Percentiles rank a stretch among this genome's conserved stretches.
Conservation (phyloP, 2,113 vertebrate species). For the Atherinomorus stipes region DNA sequence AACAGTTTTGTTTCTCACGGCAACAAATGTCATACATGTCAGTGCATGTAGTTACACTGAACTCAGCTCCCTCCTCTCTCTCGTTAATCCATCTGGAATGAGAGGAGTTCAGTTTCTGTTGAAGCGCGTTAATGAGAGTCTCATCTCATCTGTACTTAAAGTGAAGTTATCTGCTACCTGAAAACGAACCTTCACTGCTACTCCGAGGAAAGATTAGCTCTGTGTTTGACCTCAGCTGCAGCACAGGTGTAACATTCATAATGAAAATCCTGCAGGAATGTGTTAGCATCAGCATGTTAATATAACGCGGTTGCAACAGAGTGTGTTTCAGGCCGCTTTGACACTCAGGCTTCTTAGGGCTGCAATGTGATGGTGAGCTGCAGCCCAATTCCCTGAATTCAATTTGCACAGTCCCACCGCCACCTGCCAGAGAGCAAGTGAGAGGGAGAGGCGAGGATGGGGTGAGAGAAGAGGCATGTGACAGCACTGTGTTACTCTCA, state of each 20-base stretch:
- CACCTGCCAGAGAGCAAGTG: conserved; percentile 66
- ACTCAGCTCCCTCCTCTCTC: conserved; percentile 25
- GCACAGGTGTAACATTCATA: conserved; percentile 34
- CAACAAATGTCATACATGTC: conserved; percentile 50
- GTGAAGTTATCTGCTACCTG: conserved; percentile 8
- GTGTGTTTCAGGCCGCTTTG: conserved; percentile 28
- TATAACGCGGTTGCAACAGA: conserved; percentile 26
- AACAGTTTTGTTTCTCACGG: conserved; percentile 36
- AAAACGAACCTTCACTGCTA: conserved; percentile 14
- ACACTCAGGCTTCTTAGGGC: conserved; percentile 22
- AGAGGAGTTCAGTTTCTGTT: conserved; percentile 35
- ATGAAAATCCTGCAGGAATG: conserved; percentile 34
- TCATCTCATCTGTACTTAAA: conserved; percentile 22
- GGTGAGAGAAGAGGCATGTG: conserved; percentile 70
- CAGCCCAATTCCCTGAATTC: conserved; percentile 59
- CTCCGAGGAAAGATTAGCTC: conserved; percentile 1
- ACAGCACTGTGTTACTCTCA: conserved; percentile 66
- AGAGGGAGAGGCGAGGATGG: conserved; percentile 39
- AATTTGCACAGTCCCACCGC: conserved; percentile 64
- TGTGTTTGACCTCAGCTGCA: conserved; percentile 28
- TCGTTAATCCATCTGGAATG: conserved; percentile 32
- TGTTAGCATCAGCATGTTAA: conserved; percentile 47
- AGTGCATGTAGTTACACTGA: conserved; percentile 32
- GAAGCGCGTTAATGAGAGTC: conserved; percentile 26
- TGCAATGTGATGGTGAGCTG: conserved; percentile 40